Percentiles rank a stretch among this genome's conserved stretches.
phyloP scores from a whole-genome alignment of 2,888 invertebrate species.

The Thymelicus sylvestris region DNA sequence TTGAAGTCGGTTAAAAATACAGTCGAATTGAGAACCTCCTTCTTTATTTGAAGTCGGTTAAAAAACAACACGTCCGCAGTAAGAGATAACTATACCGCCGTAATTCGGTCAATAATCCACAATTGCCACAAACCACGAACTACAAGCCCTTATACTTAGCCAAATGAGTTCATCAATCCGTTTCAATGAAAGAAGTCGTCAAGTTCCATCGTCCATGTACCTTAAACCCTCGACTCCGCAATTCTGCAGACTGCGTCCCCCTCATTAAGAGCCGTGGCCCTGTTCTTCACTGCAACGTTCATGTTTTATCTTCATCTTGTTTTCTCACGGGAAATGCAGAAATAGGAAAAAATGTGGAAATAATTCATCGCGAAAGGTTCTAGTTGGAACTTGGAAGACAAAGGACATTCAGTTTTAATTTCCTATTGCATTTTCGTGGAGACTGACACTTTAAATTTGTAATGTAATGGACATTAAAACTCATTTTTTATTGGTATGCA shows the following conservation, averaged over 20 bases:
- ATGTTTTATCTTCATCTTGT: slow-evolving; percentile 10
- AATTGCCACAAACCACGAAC: background rate
- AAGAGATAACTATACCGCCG: too few species aligned
- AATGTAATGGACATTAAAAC: too few species aligned
- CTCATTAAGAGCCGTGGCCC: slow-evolving; percentile 4
- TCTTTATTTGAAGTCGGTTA: too few species aligned
- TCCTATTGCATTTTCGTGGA: too few species aligned
- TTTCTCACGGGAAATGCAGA: slow-evolving; percentile 10
- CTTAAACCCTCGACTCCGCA: background rate
- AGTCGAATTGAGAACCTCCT: too few species aligned
- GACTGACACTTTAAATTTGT: too few species aligned
- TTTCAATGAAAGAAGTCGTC: background rate
- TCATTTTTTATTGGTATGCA: too few species aligned
- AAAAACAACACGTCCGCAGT: too few species aligned
- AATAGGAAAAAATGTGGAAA: background rate
- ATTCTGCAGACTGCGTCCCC: background rate
- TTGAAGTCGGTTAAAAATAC: too few species aligned
- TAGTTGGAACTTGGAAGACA: background rate
- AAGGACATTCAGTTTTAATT: too few species aligned
- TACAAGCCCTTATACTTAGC: background rate
- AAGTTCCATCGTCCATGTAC: background rate
- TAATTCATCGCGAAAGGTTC: background rate
- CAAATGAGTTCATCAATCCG: background rate
- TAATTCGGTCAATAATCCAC: too few species aligned
- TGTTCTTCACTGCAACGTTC: slow-evolving; percentile 4